Evolutionary conservation across 2,113 vertebrate genomes (phyloP).

Genomic region (Eupsittula cactorum): DNA sequence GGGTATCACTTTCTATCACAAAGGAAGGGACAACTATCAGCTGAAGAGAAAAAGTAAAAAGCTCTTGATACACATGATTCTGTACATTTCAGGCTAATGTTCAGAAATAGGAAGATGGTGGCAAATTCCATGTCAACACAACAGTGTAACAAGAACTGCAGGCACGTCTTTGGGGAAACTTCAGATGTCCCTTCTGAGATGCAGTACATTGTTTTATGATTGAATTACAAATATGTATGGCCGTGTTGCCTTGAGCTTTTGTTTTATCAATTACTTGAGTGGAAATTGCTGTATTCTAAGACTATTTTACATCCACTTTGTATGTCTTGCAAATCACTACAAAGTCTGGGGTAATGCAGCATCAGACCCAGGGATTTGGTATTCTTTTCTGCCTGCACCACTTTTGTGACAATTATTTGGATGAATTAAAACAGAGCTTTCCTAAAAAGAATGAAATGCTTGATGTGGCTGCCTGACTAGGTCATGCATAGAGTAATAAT

Average conservation of each 20-base stretch:
- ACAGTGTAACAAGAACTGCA: neutral
- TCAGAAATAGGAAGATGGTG: neutral
- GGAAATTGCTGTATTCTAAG: neutral
- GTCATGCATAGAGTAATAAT: constrained; percentile 19
- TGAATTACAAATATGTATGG: neutral
- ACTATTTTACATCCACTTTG: neutral
- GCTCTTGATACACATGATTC: accelerated
- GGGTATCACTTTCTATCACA: neutral
- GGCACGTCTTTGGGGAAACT: neutral
- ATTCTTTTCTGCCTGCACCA: neutral
- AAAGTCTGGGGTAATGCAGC: neutral
- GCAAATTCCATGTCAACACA: neutral
- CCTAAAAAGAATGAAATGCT: constrained; percentile 1
- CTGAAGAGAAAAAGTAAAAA: neutral
- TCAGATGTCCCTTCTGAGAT: neutral
- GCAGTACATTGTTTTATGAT: neutral
- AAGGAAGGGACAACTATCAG: neutral
- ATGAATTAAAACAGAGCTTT: neutral
- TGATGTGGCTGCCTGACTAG: neutral
- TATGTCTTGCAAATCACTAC: neutral
- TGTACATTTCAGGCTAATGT: neutral
- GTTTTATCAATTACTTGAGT: neutral
- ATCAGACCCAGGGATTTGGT: neutral
- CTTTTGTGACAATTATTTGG: neutral
- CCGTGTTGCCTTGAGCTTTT: neutral